Base-by-base conservation (phyloP, 2,888 invertebrate genomes). In the Yponomeuta malinellus region DNA sequence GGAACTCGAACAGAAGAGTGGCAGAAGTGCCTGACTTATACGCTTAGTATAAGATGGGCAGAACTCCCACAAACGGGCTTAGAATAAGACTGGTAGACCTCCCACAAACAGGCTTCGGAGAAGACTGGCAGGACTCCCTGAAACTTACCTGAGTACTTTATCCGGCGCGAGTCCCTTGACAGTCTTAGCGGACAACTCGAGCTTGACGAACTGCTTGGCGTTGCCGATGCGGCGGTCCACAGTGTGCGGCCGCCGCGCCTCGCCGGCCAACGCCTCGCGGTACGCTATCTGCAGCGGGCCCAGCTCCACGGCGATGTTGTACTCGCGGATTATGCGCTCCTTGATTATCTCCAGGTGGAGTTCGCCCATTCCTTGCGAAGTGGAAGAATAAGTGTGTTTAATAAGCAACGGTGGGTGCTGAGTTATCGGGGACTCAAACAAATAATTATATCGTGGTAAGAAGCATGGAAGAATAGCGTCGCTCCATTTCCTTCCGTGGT, bases 271-370 rank as follows among this genome's bases (percentile, higher is more conserved):
- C 0, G 95, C 93, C 90, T 98, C 98, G 72, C 95, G 94, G 84
- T 99, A 99, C 1, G 98, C 96, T 67, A 99, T 98, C 93, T 97
- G 98, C 33, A 99, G 87, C 0, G 97, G 95, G 0, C 99, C 99
- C 33, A 99, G 88, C 74, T 98, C 97, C 0, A 95, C 98, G 15
- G 98, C 97, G 71, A 99, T 95, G 81, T 96, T 97, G 85, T 97
- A 99, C 78, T 99, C 98, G 71, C 95, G 94, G 67, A 94, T 85
- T 70, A 99, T 95, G 31, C 99, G 93, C 76, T 98, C 97, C 81
- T 96, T 96, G 63, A 99, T 96, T 73, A 99, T 96, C 75, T 99
- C 99, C 73, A 99, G 92, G 83, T 99, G 99, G 1, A 99, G 93
- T 86, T 99, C 99, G 1, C 99, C 99, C 99, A 99, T 99, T 15